These are phyloP conservation scores for Carterocephalus palaemon DNA, from an alignment of 2,888 invertebrate species.

Conservation along the genomic window DNA sequence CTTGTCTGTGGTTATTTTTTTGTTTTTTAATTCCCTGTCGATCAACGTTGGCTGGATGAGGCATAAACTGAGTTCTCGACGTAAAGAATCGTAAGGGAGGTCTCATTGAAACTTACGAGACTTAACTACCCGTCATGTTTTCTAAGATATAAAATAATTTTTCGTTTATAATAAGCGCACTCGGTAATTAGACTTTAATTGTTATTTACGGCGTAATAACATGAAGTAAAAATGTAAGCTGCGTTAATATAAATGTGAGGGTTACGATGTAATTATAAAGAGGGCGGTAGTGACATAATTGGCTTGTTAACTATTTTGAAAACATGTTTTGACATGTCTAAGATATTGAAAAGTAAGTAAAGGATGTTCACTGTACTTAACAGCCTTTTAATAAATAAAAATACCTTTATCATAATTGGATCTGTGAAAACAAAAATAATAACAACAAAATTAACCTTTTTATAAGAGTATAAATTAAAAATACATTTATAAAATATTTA, in stretches of 20 bases:
- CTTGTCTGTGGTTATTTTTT: constrained; percentile 37
- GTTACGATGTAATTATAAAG: too few relatives aligned
- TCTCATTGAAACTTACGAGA: constrained; percentile 14
- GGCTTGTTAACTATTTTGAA: too few relatives aligned
- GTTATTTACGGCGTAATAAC: constrained; percentile 25
- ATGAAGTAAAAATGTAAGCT: constrained; percentile 9
- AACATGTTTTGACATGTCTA: too few relatives aligned
- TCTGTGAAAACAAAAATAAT: too few relatives aligned
- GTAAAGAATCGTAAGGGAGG: constrained; percentile 22
- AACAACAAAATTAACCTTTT: too few relatives aligned
- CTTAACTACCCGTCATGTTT: constrained; percentile 4
- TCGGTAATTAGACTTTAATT: constrained; percentile 18
- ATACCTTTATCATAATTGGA: too few relatives aligned
- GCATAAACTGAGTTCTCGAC: constrained; percentile 32
- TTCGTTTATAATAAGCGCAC: constrained; percentile 6
- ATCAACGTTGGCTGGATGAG: constrained; percentile 50
- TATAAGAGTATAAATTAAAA: too few relatives aligned
- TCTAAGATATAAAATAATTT: constrained; percentile 10
- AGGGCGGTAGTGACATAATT: not conserved
- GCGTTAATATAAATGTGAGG: too few relatives aligned
- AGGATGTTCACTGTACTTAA: too few relatives aligned
- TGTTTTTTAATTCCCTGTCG: constrained; percentile 61
- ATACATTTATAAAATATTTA: too few relatives aligned
- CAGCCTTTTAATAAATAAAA: too few relatives aligned
- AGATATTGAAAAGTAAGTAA: too few relatives aligned